Conservation (phyloP, 2,888 invertebrate genomes). For the Tetropium fuscum region DNA sequence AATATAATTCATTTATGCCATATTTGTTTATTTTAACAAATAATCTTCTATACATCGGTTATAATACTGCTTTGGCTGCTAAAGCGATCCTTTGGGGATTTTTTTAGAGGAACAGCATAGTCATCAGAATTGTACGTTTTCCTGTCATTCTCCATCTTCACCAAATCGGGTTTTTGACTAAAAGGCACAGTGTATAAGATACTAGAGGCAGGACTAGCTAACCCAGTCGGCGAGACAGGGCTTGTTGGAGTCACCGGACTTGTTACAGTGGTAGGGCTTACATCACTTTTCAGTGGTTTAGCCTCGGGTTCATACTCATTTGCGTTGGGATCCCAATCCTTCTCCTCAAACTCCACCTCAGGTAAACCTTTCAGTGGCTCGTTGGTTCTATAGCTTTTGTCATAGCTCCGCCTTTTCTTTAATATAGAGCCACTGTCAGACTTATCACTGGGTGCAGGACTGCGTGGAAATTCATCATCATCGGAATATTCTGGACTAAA, state of each 20-base stretch:
- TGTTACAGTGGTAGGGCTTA: conserved; percentile 31
- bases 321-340: conserved; percentile 76
- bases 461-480: conserved; percentile 52
- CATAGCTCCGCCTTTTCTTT: conserved; percentile 81
- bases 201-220: conserved; percentile 41
- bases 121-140: conserved; percentile 48
- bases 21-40: conserved; percentile 9
- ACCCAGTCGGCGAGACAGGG: conserved; percentile 10
- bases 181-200: conserved; percentile 46
- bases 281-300: conserved; percentile 24
- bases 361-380: conserved; percentile 83
- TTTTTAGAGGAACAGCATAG: conserved; percentile 51
- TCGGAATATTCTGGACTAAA: conserved; percentile 42
- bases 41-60: conserved; percentile 55
- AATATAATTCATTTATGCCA: neutral
- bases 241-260: conserved; percentile 17
- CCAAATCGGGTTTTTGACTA: conserved; percentile 45
- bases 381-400: conserved; percentile 85
- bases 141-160: conserved; percentile 34
- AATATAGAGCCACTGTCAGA: conserved; percentile 43
- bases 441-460: conserved; percentile 51
- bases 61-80: conserved; percentile 61
- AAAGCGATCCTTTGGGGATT: conserved; percentile 45
- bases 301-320: conserved; percentile 40
- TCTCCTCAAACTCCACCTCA: conserved; percentile 83